Base-by-base conservation (phyloP, 1,140 invertebrate species). In the Aphidius ervi region DNA sequence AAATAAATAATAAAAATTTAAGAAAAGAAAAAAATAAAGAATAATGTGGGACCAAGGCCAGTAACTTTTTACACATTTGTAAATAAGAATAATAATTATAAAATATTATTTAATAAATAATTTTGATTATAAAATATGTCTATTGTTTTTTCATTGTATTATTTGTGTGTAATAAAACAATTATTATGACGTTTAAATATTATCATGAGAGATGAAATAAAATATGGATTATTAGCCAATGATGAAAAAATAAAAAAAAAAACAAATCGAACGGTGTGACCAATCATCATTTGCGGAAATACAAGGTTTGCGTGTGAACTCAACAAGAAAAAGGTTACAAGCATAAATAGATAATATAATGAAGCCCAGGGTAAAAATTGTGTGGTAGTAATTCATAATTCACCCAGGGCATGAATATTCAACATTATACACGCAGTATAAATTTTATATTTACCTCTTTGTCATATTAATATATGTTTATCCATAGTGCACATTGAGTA, bases 331-430 rank as follows among this genome's bases (percentile, higher is more conserved):
- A 59, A 68, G 64, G 63, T 70, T 67, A 68, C 56, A 56, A 57
- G 61, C 62, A 64, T 70, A 67, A 70, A 63, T 70, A 64, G 61
- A 46, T 53, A 65, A 65, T 63, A 60, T 58, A 55, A 64, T 65
- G 56, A 67, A 67, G 45, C 54, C 10, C 47, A 16, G 53, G 47
- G 55, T 57, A 64, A 67, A 70, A 48, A 69, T 65, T 64, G 52
- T 40, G 60, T 58, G 57, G 59, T 58, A 54, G 55, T 65, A 63
- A 65, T 53, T 64, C 57, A 54, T 66, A 64, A 68, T 63, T 56
- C 58, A 57, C 46, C 45, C n/a, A 39, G 50, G 52, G 39, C 64
- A 68, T 69, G 67, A 69, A 70, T 68, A 72, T 70, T 68, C 60
- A 65, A 66, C 58, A 45, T 31, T 31, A 31, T 65, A 50, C 62